These are phyloP conservation scores for Lepeophtheirus salmonis DNA, from an alignment of 1,140 invertebrate species.

Conservation along the genomic window DNA sequence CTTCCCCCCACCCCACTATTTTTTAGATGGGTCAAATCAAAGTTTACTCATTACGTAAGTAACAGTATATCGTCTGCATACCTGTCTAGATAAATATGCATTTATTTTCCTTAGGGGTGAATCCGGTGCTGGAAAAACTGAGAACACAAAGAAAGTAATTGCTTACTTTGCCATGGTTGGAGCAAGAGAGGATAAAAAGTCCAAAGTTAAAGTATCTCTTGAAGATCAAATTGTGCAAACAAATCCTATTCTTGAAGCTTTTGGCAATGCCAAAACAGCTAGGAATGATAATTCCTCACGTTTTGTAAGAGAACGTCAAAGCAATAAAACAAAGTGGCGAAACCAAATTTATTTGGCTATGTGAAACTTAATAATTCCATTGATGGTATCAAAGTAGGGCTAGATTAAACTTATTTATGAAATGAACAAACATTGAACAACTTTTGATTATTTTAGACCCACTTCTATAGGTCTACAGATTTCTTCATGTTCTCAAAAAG, in stretches of 20 bases:
- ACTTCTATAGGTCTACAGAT: too few relatives aligned
- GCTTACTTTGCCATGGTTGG: constrained; percentile 91
- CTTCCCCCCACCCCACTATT: neutral
- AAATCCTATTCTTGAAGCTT: constrained; percentile 97
- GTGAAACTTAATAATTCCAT: too few relatives aligned
- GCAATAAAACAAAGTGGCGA: neutral
- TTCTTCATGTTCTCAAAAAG: too few relatives aligned
- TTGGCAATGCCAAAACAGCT: constrained; percentile 98
- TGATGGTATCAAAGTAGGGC: too few relatives aligned
- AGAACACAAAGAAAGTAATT: constrained; percentile 99
- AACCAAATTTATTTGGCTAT: neutral
- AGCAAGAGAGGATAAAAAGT: constrained; percentile 37
- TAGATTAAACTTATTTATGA: too few relatives aligned
- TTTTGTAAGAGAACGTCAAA: constrained; percentile 57
- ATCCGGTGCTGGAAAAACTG: too few relatives aligned
- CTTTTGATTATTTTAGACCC: too few relatives aligned
- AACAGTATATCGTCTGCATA: neutral
- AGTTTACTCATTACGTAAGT: constrained; percentile 26
- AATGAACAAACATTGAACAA: too few relatives aligned
- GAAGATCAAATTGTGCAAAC: constrained; percentile 98
- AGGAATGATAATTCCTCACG: constrained; percentile 99
- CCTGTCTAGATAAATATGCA: neutral
- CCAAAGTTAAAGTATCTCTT: constrained; percentile 34
- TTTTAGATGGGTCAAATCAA: constrained; percentile 25
- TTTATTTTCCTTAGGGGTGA: constrained; percentile 52